Conservation (phyloP, 2,113 vertebrate genomes). For the Rhombomys opimus region DNA sequence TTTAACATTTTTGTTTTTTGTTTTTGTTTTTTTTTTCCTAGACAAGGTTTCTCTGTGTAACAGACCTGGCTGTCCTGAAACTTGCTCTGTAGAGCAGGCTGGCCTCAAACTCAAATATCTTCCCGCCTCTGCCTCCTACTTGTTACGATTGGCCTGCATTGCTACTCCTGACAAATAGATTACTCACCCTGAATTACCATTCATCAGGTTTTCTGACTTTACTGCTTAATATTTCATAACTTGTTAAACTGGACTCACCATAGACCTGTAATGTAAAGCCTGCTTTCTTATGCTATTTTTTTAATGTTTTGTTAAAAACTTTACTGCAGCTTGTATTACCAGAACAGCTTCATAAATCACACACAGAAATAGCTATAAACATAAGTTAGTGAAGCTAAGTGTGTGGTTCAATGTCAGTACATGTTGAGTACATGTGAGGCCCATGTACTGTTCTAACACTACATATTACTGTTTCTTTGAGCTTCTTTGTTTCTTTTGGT, state of each 20-base stretch:
- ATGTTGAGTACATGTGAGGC: not conserved
- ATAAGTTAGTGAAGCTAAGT: not conserved
- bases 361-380: not conserved
- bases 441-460: not conserved
- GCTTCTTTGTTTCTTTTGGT: too few species aligned
- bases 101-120: not conserved
- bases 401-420: not conserved
- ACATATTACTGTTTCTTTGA: not conserved
- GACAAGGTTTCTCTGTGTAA: not conserved
- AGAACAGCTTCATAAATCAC: not conserved
- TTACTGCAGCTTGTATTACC: too few species aligned
- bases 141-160: not conserved
- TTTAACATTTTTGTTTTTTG: not conserved
- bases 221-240: not conserved
- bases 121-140: not conserved
- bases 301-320: not conserved
- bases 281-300: not conserved
- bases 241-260: not conserved
- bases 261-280: constrained; percentile 1
- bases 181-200: not conserved
- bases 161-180: not conserved
- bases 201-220: not conserved
- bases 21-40: not conserved
- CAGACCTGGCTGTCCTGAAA: not conserved
- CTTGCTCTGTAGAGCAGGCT: not conserved